Conservation (phyloP, 2,113 vertebrate genomes). For the Calonectris borealis region DNA sequence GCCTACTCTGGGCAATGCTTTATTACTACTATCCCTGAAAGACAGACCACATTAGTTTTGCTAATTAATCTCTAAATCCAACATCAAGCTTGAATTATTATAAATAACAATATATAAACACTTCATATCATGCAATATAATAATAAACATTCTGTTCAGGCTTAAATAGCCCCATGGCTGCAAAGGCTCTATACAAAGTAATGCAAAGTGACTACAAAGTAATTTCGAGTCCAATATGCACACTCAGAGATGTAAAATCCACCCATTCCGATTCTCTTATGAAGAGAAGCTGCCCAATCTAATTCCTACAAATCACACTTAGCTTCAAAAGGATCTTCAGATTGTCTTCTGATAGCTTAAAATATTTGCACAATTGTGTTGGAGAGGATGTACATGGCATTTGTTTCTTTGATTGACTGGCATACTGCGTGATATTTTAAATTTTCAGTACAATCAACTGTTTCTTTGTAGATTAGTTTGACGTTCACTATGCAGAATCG, state of each 20-base stretch:
- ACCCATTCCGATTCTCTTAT: background rate
- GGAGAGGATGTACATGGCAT: background rate
- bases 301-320: background rate
- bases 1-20: background rate
- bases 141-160: background rate
- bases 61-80: constrained; percentile 19
- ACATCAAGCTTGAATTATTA: background rate
- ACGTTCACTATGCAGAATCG: background rate
- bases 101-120: constrained; percentile 2
- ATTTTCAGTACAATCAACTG: background rate
- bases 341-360: constrained; percentile 4
- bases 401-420: constrained; percentile 7
- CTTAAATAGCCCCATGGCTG: background rate
- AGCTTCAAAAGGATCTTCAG: constrained; percentile 22
- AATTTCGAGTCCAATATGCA: background rate
- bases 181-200: background rate
- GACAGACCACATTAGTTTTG: background rate
- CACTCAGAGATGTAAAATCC: constrained; percentile 13
- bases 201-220: background rate
- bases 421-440: background rate
- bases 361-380: background rate
- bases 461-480: background rate
- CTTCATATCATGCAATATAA: background rate
- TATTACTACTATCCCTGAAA: background rate
- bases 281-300: background rate